phyloP scores from a whole-genome alignment of 2,797 vertebrate genomes.

The Gila robusta region DNA sequence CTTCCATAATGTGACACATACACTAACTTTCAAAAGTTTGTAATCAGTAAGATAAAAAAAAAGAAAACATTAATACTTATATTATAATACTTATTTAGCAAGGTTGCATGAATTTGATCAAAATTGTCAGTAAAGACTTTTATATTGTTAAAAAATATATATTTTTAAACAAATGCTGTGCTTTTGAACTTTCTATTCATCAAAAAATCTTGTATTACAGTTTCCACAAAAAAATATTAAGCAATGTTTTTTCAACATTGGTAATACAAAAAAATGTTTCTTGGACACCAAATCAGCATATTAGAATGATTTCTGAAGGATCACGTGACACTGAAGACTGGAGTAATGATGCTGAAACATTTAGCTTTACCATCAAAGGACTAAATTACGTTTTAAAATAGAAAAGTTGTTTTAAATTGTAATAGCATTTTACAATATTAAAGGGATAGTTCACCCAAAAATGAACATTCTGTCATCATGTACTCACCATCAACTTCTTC shows the following conservation, averaged over 20 bases:
- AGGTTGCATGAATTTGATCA: neutral
- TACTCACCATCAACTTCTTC: too few relatives aligned
- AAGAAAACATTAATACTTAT: neutral
- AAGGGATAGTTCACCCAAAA: too few relatives aligned
- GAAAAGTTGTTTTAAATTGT: neutral
- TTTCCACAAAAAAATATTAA: neutral
- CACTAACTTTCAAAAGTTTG: neutral
- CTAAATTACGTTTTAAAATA: neutral
- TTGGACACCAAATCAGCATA: too few relatives aligned
- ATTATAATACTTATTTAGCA: neutral
- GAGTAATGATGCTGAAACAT: neutral
- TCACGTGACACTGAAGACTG: neutral
- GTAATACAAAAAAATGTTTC: neutral
- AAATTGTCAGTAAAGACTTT: neutral
- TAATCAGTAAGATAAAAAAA: neutral
- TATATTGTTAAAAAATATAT: neutral
- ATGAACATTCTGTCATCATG: too few relatives aligned
- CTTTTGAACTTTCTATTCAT: neutral
- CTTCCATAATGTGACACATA: neutral
- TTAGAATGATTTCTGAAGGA: too few relatives aligned
- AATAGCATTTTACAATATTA: neutral
- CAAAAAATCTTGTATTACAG: neutral
- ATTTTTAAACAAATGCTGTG: neutral
- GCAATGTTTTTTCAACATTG: neutral
- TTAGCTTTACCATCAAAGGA: too few relatives aligned